Percentiles rank a stretch among this genome's conserved stretches.
Conservation (phyloP, 2,113 vertebrate genomes). For the Ceuthmochares aereus region DNA sequence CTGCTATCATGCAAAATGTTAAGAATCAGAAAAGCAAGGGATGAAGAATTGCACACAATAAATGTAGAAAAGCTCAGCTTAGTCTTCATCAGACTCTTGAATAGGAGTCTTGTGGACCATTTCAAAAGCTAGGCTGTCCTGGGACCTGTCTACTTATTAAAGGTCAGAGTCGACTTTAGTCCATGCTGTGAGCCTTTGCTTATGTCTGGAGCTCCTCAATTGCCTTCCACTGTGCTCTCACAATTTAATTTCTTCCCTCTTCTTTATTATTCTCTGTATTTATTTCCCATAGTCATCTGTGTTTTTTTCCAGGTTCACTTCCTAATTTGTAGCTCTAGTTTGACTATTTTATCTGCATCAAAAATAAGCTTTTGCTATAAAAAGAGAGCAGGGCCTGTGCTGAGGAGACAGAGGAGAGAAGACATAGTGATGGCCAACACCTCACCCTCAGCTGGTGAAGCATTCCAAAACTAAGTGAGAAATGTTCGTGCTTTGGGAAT, state of each 20-base stretch:
- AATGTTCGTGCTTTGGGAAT: background rate
- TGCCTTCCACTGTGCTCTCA: background rate
- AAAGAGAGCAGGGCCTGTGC: background rate
- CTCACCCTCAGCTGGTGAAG: background rate
- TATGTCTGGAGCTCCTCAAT: background rate
- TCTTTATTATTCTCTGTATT: background rate
- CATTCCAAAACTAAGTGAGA: background rate
- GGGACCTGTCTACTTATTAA: background rate
- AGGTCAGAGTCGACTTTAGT: background rate
- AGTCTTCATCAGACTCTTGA: background rate
- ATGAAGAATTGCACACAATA: background rate
- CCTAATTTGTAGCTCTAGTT: background rate
- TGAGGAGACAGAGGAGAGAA: background rate
- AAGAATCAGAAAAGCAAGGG: background rate
- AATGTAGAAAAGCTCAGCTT: background rate
- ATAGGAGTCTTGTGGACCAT: background rate
- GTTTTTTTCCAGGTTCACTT: background rate
- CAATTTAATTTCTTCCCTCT: background rate
- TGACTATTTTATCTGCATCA: background rate
- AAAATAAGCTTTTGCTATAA: background rate
- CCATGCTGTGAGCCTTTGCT: background rate
- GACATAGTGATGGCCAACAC: fast-evolving
- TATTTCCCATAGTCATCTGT: background rate
- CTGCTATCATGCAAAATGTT: background rate
- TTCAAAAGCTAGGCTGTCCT: background rate